A percentile compares a stretch with the other conserved stretches of the same genome.
Evolutionary conservation across 2,797 vertebrate species (phyloP).

Genomic region (Megalops cyprinoides): DNA sequence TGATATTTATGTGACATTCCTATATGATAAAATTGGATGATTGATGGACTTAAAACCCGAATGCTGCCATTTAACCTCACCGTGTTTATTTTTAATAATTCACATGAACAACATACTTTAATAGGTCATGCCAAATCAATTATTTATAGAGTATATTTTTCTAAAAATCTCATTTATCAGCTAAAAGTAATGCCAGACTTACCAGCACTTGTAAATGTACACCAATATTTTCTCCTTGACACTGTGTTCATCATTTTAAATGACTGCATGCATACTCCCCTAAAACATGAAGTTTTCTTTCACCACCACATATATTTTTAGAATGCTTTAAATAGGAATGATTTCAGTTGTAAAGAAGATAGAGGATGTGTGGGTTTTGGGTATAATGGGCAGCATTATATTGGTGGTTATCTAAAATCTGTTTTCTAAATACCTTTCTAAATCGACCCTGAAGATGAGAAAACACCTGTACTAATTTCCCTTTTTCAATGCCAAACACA

Average conservation of each 20-base stretch:
- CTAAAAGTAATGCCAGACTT: slow-evolving; percentile 40
- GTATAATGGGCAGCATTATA: not conserved
- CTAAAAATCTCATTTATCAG: slow-evolving; percentile 39
- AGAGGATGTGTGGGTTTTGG: not conserved
- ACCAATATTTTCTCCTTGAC: not conserved
- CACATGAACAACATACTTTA: slow-evolving; percentile 47
- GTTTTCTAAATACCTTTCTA: too few relatives aligned
- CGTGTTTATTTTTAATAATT: slow-evolving; percentile 42
- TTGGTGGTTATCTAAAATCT: too few relatives aligned
- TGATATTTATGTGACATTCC: slow-evolving; percentile 78
- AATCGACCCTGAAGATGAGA: too few relatives aligned
- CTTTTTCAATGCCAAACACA: too few relatives aligned
- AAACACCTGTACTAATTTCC: too few relatives aligned
- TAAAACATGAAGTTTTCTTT: not conserved
- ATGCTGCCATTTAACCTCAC: slow-evolving; percentile 44
- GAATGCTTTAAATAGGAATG: not conserved
- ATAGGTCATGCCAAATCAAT: slow-evolving; percentile 59
- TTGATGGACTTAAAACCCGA: slow-evolving; percentile 47
- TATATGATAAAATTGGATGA: slow-evolving; percentile 56
- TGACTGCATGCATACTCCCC: not conserved
- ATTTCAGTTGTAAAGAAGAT: not conserved
- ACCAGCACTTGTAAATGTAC: slow-evolving; percentile 68
- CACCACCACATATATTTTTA: not conserved
- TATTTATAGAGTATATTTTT: slow-evolving; percentile 52
- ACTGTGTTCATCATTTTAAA: not conserved